Evolutionary conservation across 2,797 vertebrate genomes (phyloP).

Genomic region (Champsocephalus esox): DNA sequence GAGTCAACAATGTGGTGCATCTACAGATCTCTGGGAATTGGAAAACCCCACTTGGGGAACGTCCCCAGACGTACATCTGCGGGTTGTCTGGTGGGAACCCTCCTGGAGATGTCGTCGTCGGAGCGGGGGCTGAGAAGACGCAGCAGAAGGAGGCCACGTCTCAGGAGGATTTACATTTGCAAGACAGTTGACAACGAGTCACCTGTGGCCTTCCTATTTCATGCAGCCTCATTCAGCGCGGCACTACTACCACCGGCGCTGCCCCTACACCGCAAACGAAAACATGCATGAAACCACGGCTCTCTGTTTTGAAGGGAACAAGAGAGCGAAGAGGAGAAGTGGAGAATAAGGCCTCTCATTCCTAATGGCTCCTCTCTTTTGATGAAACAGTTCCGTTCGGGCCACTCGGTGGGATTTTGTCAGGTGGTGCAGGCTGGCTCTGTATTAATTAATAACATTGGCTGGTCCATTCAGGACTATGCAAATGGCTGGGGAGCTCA

Average conservation of each 20-base stretch:
- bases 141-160: constrained; percentile 60
- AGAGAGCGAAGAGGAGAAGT: constrained; percentile 68
- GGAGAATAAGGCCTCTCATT: constrained; percentile 75
- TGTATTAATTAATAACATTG: constrained; percentile 88
- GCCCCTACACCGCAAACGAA: constrained; percentile 60
- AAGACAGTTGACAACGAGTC: constrained; percentile 67
- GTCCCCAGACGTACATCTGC: constrained; percentile 73
- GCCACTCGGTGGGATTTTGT: constrained; percentile 82
- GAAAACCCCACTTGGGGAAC: constrained; percentile 59
- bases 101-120: constrained; percentile 58
- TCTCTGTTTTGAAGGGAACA: constrained; percentile 72
- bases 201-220: constrained; percentile 68
- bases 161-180: constrained; percentile 72
- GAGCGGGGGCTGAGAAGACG: constrained; percentile 49
- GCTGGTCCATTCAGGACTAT: constrained; percentile 82
- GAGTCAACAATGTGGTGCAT: constrained; percentile 71
- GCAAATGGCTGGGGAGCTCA: constrained; percentile 79
- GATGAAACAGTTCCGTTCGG: constrained; percentile 85
- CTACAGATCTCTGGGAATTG: constrained; percentile 71
- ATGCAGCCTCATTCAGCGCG: constrained; percentile 58
- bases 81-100: constrained; percentile 66
- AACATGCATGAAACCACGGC: constrained; percentile 65
- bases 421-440: constrained; percentile 81
- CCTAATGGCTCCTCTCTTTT: constrained; percentile 83
- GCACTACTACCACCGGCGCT: constrained; percentile 49